Evolutionary conservation across 37 sponge, comb jelly and placozoan genomes (phyloP).

Genomic region (Ephydatia muelleri): DNA sequence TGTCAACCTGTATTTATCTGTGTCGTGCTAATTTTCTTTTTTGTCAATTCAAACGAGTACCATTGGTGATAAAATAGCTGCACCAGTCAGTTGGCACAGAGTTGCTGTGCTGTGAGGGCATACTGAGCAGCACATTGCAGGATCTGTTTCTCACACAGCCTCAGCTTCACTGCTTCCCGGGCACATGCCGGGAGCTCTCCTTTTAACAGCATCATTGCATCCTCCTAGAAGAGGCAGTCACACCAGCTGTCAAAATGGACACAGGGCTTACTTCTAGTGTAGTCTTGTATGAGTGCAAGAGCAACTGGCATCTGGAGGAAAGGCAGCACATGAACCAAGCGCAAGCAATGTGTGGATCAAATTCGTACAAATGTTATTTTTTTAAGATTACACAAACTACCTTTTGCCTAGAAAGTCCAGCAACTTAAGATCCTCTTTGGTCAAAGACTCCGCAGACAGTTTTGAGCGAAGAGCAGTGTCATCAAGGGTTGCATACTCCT

Average conservation of each 20-base stretch:
- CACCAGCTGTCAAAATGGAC: background rate
- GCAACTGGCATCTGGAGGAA: conserved; percentile 44
- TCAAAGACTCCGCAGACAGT: conserved; percentile 2
- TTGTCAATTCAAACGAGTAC: background rate
- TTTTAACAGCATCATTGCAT: background rate
- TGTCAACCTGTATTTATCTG: background rate
- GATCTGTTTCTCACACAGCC: conserved; percentile 50
- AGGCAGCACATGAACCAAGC: background rate
- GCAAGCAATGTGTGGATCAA: background rate
- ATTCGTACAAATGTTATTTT: background rate
- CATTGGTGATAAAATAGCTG: background rate
- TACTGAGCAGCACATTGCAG: conserved; percentile 13
- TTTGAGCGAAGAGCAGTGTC: background rate
- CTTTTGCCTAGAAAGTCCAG: conserved; percentile 65
- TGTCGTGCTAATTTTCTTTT: background rate
- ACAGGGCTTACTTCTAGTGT: conserved; percentile 20
- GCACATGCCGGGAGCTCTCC: background rate
- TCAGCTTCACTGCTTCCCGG: conserved; percentile 30
- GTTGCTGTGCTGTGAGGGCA: conserved; percentile 2
- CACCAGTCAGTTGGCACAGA: background rate
- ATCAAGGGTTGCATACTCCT: background rate
- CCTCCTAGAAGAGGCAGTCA: conserved; percentile 11
- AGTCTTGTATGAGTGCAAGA: conserved; percentile 52
- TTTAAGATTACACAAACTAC: conserved; percentile 20
- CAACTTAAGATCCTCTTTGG: conserved; percentile 21